Conservation (phyloP, 1,140 invertebrate species). For the Aricia agestis region DNA sequence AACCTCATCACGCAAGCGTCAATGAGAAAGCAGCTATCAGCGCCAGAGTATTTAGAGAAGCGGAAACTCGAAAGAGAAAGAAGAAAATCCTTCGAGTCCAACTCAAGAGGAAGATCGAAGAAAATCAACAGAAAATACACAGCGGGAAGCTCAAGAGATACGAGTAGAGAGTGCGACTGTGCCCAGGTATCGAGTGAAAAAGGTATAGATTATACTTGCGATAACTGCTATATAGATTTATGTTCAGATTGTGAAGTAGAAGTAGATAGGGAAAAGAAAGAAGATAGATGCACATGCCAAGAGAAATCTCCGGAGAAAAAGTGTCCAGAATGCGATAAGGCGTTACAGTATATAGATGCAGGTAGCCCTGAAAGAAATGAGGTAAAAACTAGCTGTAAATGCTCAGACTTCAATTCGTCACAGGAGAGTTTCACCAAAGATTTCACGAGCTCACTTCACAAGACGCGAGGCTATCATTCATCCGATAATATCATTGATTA, state of each 20-base stretch:
- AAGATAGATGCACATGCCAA: conserved; percentile 52
- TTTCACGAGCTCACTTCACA: conserved; percentile 47
- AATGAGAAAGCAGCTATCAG: conserved; percentile 86
- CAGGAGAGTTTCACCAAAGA: conserved; percentile 68
- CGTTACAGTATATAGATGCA: conserved; percentile 57
- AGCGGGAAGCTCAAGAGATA: conserved; percentile 46
- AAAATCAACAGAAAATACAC: conserved; percentile 62
- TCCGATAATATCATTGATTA: conserved; percentile 67
- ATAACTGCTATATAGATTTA: conserved; percentile 64
- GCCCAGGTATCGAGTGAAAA: conserved; percentile 58
- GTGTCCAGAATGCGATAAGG: conserved; percentile 64
- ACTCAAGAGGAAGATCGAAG: conserved; percentile 77
- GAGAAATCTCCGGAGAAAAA: conserved; percentile 43
- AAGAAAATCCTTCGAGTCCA: conserved; percentile 81
- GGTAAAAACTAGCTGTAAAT: conserved; percentile 57
- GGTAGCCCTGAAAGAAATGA: conserved; percentile 60
- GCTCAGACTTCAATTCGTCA: conserved; percentile 65
- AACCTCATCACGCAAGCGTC: conserved; percentile 75
- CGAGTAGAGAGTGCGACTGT: conserved; percentile 58
- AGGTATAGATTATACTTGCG: conserved; percentile 65
- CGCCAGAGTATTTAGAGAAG: conserved; percentile 93
- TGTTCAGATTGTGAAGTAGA: conserved; percentile 65
- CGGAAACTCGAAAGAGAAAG: conserved; percentile 83
- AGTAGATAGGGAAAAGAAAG: conserved; percentile 46
- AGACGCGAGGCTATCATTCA: conserved; percentile 65